Evolutionary conservation across 2,888 invertebrate genomes (phyloP).

Genomic region (Arge pagana): DNA sequence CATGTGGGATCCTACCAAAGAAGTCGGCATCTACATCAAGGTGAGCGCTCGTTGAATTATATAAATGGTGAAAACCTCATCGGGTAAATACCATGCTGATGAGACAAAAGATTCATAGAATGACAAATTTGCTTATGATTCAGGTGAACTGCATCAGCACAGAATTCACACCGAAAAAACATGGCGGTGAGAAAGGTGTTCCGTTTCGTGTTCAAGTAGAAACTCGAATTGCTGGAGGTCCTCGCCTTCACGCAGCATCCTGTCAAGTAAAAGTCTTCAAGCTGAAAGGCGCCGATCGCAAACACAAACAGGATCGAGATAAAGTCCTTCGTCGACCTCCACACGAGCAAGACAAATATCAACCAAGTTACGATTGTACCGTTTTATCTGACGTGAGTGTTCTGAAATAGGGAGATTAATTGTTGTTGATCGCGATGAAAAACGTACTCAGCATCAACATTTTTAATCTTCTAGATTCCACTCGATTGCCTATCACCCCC

Average conservation of each 20-base stretch:
- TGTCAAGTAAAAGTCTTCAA: constrained; percentile 96
- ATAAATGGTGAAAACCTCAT: not conserved
- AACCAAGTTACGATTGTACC: constrained; percentile 94
- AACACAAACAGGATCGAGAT: constrained; percentile 95
- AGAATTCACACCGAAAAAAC: constrained; percentile 96
- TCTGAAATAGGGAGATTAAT: not conserved
- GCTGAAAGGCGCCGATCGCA: constrained; percentile 94
- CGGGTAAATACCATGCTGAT: not conserved
- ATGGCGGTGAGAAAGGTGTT: constrained; percentile 97
- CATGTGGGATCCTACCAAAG: constrained; percentile 94
- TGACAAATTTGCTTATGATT: constrained; percentile 30
- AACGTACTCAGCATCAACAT: not conserved
- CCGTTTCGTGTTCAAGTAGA: constrained; percentile 96
- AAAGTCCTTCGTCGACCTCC: constrained; percentile 86
- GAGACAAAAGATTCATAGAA: not conserved
- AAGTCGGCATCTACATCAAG: constrained; percentile 93
- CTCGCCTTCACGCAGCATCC: constrained; percentile 87
- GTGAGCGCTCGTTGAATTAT: too few relatives aligned
- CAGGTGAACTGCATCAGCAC: constrained; percentile 96
- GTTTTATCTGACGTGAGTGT: constrained; percentile 82
- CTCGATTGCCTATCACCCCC: constrained; percentile 47
- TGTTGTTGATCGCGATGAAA: too few relatives aligned
- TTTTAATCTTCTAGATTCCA: constrained; percentile 44
- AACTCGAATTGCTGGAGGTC: constrained; percentile 72
- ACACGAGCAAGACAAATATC: constrained; percentile 88